Percentiles rank a stretch among this genome's conserved stretches.
phyloP scores from a whole-genome alignment of 2,888 invertebrate genomes.

The Amorpha juglandis region DNA sequence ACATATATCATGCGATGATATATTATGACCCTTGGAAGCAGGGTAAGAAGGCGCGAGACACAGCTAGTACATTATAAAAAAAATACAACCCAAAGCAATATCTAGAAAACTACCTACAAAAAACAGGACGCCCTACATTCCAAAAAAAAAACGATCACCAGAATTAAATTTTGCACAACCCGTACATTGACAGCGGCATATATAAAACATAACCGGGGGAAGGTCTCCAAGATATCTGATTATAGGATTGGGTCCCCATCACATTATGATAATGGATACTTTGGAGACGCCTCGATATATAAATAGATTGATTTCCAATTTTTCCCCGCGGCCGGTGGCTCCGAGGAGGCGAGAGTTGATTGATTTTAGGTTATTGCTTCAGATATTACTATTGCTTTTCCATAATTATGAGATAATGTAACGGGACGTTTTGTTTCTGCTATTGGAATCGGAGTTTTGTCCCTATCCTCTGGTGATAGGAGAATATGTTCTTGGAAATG shows the following conservation, averaged over 20 bases:
- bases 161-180: slow-evolving; percentile 1
- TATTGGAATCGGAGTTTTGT: background rate
- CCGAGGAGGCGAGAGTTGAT: slow-evolving; percentile 35
- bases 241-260: slow-evolving; percentile 74
- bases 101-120: background rate
- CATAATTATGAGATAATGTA: slow-evolving; percentile 53
- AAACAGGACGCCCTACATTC: background rate
- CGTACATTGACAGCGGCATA: slow-evolving; percentile 29
- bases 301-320: slow-evolving; percentile 78
- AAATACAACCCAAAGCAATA: background rate
- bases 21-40: no score
- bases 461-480: background rate
- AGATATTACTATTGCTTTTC: slow-evolving; percentile 39
- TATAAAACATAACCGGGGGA: slow-evolving; percentile 59
- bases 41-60: no score
- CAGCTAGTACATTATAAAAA: background rate
- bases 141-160: background rate
- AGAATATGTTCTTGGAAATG: background rate
- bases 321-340: slow-evolving; percentile 53
- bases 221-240: slow-evolving; percentile 71
- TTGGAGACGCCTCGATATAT: slow-evolving; percentile 68
- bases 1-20: no score
- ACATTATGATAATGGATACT: slow-evolving; percentile 75
- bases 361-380: slow-evolving; percentile 37
- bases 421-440: slow-evolving; percentile 31